Conservation (phyloP, 1,140 invertebrate genomes). For the Aphis craccivora region DNA sequence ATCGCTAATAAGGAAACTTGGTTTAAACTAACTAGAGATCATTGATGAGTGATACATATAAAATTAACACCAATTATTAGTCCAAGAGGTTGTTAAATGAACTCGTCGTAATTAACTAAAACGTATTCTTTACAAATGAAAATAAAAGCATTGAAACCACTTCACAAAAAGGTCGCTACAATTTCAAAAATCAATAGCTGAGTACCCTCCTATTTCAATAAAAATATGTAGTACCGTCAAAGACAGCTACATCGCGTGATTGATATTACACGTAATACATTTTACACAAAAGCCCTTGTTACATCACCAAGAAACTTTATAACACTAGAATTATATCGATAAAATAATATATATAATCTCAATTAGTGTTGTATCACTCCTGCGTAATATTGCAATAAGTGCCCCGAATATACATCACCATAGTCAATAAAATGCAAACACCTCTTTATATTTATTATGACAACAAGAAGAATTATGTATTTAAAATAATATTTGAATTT, state of each 20-base stretch:
- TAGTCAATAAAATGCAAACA: too few species aligned
- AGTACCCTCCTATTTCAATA: constrained; percentile 16
- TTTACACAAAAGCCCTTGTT: background rate
- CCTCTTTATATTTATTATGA: too few species aligned
- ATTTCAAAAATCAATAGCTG: constrained; percentile 28
- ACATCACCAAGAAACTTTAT: background rate
- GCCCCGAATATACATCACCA: background rate
- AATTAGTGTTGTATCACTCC: background rate
- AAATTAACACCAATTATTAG: background rate
- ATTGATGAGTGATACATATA: background rate
- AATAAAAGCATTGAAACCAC: background rate
- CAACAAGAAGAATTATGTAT: too few species aligned
- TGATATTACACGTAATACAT: constrained; percentile 35
- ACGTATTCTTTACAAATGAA: background rate
- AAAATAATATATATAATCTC: background rate
- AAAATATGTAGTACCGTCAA: constrained; percentile 22
- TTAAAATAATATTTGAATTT: too few species aligned
- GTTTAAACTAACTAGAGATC: background rate
- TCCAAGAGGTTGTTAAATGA: background rate
- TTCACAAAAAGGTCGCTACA: constrained; percentile 16
- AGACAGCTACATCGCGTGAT: constrained; percentile 39
- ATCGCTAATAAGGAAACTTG: background rate
- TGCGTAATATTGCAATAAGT: background rate
- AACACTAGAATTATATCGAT: constrained; percentile 5
- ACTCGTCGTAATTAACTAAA: background rate